A percentile compares a stretch with the other conserved stretches of the same genome.
These are phyloP conservation scores for Ptychadena robeensis DNA, from an alignment of 2,797 vertebrate species.

Conservation along the genomic window DNA sequence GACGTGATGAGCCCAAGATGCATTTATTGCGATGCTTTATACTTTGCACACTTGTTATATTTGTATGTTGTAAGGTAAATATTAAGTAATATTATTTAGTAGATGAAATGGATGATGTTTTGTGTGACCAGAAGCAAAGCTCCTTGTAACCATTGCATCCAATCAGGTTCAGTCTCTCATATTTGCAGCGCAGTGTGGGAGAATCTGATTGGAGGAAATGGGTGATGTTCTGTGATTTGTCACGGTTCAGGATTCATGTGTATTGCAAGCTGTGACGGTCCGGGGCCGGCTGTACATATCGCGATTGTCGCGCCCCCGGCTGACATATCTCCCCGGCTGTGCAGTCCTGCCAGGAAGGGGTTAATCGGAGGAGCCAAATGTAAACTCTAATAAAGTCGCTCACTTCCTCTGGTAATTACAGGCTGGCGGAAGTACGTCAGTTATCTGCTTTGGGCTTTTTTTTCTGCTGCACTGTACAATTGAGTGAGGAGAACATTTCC, in stretches of 20 bases:
- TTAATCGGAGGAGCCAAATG: slow-evolving; percentile 52
- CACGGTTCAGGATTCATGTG: too few relatives aligned
- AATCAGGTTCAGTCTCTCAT: neutral
- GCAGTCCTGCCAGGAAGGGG: neutral
- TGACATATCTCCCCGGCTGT: neutral
- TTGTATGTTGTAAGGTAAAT: too few relatives aligned
- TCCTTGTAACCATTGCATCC: too few relatives aligned
- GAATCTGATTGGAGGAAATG: neutral
- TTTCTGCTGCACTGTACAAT: slow-evolving; percentile 72
- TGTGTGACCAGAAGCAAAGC: too few relatives aligned
- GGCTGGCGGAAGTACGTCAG: slow-evolving; percentile 85
- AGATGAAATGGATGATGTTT: too few relatives aligned
- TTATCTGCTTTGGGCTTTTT: slow-evolving; percentile 67
- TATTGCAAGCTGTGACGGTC: too few relatives aligned
- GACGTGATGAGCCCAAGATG: too few relatives aligned
- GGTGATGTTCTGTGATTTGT: too few relatives aligned
- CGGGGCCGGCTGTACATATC: neutral
- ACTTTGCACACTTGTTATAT: too few relatives aligned
- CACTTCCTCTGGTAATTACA: slow-evolving; percentile 80
- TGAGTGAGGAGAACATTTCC: slow-evolving; percentile 45
- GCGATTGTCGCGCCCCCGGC: neutral
- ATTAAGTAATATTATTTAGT: too few relatives aligned
- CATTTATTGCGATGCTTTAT: too few relatives aligned
- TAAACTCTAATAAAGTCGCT: slow-evolving; percentile 69
- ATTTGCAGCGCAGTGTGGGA: neutral